Conservation (phyloP, 2,113 vertebrate genomes). For the Pteruthius melanotis region DNA sequence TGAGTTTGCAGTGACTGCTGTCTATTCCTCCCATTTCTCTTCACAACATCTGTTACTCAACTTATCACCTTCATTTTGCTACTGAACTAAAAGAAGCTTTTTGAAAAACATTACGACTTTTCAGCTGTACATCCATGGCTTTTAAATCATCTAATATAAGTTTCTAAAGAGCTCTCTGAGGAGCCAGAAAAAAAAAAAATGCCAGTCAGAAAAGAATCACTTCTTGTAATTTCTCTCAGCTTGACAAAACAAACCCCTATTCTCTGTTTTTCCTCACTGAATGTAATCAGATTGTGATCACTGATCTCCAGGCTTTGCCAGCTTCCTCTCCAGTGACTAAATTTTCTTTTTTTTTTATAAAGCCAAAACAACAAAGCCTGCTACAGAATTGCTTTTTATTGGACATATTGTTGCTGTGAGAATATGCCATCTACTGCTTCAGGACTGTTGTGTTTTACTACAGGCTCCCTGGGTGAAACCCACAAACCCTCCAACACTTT, state of each 20-base stretch:
- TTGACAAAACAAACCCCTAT: neutral
- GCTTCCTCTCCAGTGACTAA: neutral
- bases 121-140: neutral
- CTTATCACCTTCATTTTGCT: neutral
- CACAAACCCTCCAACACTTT: neutral
- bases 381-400: neutral
- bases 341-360: neutral
- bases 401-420: neutral
- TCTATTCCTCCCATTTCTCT: neutral
- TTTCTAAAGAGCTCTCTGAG: neutral
- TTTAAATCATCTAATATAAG: neutral
- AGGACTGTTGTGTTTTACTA: neutral
- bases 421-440: neutral
- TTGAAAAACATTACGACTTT: neutral
- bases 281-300: neutral
- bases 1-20: neutral
- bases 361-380: neutral
- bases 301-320: neutral
- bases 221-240: neutral
- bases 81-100: neutral
- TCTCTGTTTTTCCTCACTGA: neutral
- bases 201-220: neutral
- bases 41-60: neutral
- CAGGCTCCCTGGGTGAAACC: neutral
- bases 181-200: neutral